These are phyloP conservation scores for Noctua janthe DNA, from an alignment of 2,888 invertebrate genomes.

Conservation along the genomic window DNA sequence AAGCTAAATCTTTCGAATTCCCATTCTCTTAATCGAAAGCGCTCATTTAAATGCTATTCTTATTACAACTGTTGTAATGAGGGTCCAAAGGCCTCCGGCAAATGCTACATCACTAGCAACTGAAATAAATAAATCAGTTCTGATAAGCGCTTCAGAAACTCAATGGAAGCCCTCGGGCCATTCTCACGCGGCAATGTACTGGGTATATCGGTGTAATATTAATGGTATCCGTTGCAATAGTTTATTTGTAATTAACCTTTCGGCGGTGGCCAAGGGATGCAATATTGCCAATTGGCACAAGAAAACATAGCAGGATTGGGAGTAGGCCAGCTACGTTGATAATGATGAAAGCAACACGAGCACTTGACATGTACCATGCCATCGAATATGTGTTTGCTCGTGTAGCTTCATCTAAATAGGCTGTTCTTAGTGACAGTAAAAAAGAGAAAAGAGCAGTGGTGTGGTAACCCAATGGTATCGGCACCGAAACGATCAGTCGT, in stretches of 20 bases:
- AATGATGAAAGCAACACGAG: not conserved
- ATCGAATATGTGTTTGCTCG: not conserved
- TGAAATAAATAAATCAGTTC: conserved; percentile 48
- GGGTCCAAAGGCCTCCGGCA: conserved; percentile 23
- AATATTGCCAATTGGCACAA: not conserved
- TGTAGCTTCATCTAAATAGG: not conserved
- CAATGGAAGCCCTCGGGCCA: conserved; percentile 21
- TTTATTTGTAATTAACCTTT: conserved; percentile 29
- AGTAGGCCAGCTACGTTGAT: not conserved
- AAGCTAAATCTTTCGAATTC: not conserved
- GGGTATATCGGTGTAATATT: conserved; percentile 16
- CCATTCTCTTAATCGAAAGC: not conserved
- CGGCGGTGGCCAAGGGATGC: not conserved
- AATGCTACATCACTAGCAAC: conserved; percentile 24
- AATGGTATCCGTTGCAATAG: conserved; percentile 30
- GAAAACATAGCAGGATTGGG: not conserved
- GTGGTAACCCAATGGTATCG: not conserved
- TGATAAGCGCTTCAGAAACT: conserved; percentile 24
- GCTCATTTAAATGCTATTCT: not conserved
- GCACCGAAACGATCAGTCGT: not conserved
- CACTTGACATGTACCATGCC: not conserved
- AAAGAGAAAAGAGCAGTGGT: not conserved
- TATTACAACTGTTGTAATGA: conserved; percentile 1
- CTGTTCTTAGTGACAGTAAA: not conserved
- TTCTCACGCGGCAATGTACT: conserved; percentile 31